Evolutionary conservation across 2,113 vertebrate species (phyloP).

Genomic region (Rostratula benghalensis): DNA sequence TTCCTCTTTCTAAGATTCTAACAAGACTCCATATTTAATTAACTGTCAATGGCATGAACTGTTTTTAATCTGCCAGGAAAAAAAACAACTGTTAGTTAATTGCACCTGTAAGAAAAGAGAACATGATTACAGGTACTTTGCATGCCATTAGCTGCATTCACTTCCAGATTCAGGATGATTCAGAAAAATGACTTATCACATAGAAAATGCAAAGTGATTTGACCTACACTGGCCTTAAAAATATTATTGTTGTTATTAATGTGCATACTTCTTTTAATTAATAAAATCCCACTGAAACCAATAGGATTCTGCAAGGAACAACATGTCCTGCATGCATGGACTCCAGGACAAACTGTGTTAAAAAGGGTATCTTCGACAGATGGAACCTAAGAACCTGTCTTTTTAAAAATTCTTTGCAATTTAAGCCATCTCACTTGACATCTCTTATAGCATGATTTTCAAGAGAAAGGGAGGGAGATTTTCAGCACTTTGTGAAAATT

Average conservation of each 20-base stretch:
- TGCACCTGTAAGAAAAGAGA: background rate
- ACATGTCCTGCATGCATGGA: background rate
- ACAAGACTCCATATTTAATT: background rate
- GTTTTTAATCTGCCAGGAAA: background rate
- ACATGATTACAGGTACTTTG: background rate
- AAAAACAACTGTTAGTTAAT: background rate
- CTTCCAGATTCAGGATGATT: background rate
- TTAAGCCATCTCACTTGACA: background rate
- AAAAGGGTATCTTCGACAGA: background rate
- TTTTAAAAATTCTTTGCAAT: background rate
- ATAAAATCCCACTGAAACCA: background rate
- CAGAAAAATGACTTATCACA: background rate
- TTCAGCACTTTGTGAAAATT: background rate
- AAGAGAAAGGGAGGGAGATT: background rate
- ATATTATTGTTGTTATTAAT: background rate
- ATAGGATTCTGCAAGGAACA: background rate
- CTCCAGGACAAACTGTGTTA: background rate
- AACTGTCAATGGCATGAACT: background rate
- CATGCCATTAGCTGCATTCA: background rate
- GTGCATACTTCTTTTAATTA: background rate
- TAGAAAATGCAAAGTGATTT: background rate
- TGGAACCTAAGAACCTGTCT: background rate
- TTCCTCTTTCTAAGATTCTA: background rate
- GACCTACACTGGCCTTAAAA: background rate
- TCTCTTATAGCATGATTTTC: background rate